phyloP scores from a whole-genome alignment of 2,888 invertebrate species.

The Pachycephus smyrnensis region DNA sequence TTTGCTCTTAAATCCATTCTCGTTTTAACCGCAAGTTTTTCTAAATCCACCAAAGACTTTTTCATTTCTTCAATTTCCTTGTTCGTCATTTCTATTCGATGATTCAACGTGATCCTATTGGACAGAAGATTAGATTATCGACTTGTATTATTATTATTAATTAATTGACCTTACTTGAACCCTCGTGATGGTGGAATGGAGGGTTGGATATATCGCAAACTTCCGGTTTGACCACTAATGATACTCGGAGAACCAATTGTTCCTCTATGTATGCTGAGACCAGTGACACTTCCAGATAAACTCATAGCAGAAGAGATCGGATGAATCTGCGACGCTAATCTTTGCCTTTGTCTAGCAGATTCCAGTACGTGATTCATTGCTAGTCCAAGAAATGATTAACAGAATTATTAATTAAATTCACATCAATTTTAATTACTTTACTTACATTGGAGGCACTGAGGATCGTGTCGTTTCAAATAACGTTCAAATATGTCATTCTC shows the following conservation, averaged over 20 bases:
- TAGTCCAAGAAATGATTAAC: constrained; percentile 21
- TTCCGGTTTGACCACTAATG: constrained; percentile 33
- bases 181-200: constrained; percentile 15
- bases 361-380: constrained; percentile 42
- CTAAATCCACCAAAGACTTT: constrained; percentile 55
- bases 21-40: constrained; percentile 59
- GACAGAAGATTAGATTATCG: not conserved
- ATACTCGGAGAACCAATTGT: constrained; percentile 31
- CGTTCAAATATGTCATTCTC: constrained; percentile 71
- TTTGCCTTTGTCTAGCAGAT: constrained; percentile 36
- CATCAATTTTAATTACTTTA: constrained; percentile 60
- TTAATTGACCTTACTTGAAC: constrained; percentile 21
- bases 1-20: constrained; percentile 68
- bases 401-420: constrained; percentile 44
- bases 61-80: constrained; percentile 69
- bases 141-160: no score
- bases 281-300: constrained; percentile 32
- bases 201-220: constrained; percentile 27
- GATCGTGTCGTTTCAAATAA: constrained; percentile 68
- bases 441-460: constrained; percentile 68
- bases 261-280: constrained; percentile 24
- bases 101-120: constrained; percentile 69
- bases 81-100: constrained; percentile 69
- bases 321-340: constrained; percentile 29
- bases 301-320: constrained; percentile 39